Evolutionary conservation across 1,140 invertebrate genomes (phyloP).

Genomic region (Zaprionus ghesquierei): DNA sequence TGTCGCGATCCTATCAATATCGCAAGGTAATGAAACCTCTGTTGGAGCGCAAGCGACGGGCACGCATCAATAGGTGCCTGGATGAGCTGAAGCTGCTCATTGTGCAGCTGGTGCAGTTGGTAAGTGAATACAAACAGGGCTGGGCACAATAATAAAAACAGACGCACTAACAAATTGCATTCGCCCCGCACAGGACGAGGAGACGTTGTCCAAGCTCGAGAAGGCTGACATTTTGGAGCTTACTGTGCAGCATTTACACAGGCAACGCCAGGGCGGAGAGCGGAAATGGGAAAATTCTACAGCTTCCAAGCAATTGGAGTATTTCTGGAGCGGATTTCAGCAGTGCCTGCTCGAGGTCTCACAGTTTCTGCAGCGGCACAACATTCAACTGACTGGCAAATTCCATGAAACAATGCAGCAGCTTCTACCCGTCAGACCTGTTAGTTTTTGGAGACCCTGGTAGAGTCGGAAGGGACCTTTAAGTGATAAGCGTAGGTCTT

Average conservation of each 20-base stretch:
- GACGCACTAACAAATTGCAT: neutral
- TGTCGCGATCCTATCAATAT: conserved; percentile 85
- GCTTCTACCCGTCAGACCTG: neutral
- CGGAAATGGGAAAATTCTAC: neutral
- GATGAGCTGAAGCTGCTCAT: conserved; percentile 94
- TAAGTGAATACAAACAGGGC: conserved; percentile 34
- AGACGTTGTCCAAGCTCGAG: conserved; percentile 89
- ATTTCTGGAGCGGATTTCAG: conserved; percentile 29
- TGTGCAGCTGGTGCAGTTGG: conserved; percentile 84
- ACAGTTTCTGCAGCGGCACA: neutral
- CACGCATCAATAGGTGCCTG: conserved; percentile 93
- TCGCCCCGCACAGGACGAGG: conserved; percentile 86
- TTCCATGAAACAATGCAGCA: conserved; percentile 11
- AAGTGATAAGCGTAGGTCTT: neutral
- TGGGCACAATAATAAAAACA: neutral
- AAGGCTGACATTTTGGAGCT: conserved; percentile 96
- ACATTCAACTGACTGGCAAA: neutral
- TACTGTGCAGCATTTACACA: conserved; percentile 91
- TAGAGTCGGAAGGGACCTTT: neutral
- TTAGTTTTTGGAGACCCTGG: conserved; percentile 32
- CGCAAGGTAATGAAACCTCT: conserved; percentile 90
- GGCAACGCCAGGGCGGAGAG: conserved; percentile 83
- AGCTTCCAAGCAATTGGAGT: neutral
- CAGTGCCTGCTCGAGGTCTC: conserved; percentile 31
- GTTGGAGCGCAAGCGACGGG: conserved; percentile 93